Evolutionary conservation across 2,113 vertebrate genomes (phyloP).

Genomic region (Thryonomys swinderianus): DNA sequence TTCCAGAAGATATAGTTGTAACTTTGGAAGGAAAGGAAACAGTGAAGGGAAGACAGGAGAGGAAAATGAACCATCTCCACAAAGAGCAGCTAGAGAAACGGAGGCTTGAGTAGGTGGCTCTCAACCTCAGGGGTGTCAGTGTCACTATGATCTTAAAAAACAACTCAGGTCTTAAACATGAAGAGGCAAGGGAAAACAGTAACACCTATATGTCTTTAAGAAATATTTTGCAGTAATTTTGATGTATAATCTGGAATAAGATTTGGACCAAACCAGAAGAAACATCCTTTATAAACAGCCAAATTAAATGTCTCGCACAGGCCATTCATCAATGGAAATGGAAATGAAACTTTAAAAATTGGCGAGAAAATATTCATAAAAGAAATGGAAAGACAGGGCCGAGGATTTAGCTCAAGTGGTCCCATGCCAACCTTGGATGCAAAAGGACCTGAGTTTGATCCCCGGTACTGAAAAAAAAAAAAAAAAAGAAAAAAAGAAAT

Average conservation of each 20-base stretch:
- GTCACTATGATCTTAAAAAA: not conserved
- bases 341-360: not conserved
- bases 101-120: not conserved
- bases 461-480: too few relatives aligned
- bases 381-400: too few relatives aligned
- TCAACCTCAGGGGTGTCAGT: not conserved
- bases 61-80: not conserved
- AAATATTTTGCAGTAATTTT: not conserved
- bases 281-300: not conserved
- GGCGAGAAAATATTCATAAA: not conserved
- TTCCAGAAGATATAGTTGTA: not conserved
- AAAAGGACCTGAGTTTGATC: too few relatives aligned
- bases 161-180: not conserved
- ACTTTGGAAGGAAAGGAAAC: not conserved
- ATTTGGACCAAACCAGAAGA: not conserved
- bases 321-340: not conserved
- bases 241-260: not conserved
- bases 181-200: not conserved
- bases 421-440: too few relatives aligned
- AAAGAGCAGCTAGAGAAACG: not conserved
- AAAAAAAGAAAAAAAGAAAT: too few relatives aligned
- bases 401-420: too few relatives aligned
- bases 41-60: not conserved
- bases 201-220: not conserved
- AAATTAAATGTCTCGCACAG: not conserved